These are phyloP conservation scores for Speoplatyrhinus poulsoni DNA, from an alignment of 2,113 vertebrate species.

Conservation along the genomic window DNA sequence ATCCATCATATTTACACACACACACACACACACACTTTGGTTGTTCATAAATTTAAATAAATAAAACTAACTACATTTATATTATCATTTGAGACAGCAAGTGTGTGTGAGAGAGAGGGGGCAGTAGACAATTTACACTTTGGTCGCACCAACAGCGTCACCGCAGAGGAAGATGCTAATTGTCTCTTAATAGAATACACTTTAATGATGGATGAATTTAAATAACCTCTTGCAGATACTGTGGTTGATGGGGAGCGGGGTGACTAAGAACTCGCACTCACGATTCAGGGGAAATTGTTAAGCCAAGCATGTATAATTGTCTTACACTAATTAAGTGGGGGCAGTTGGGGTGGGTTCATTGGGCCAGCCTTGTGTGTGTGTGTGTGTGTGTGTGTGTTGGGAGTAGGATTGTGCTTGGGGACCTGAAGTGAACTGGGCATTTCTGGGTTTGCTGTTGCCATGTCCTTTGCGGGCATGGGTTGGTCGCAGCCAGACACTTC, in stretches of 20 bases:
- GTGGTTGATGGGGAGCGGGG: slow-evolving; percentile 34
- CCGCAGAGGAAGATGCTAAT: too few species aligned
- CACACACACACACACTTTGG: slow-evolving; percentile 17
- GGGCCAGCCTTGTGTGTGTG: slow-evolving; percentile 47
- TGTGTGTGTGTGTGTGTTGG: not conserved
- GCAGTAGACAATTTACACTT: not conserved
- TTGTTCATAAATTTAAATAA: too few species aligned
- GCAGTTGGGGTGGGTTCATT: slow-evolving; percentile 25
- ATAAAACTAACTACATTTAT: too few species aligned
- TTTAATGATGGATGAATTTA: slow-evolving; percentile 58
- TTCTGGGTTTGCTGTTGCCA: slow-evolving; percentile 52
- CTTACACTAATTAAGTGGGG: slow-evolving; percentile 77
- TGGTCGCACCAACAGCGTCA: not conserved
- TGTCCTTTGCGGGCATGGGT: slow-evolving; percentile 42
- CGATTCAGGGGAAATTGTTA: slow-evolving; percentile 77
- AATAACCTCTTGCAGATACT: slow-evolving; percentile 49
- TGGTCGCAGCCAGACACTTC: slow-evolving; percentile 48
- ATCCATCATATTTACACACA: slow-evolving; percentile 30
- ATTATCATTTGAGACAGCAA: too few species aligned
- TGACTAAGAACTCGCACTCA: slow-evolving; percentile 63
- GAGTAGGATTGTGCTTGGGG: slow-evolving; percentile 29
- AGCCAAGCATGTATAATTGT: slow-evolving; percentile 83
- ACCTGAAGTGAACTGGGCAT: slow-evolving; percentile 34
- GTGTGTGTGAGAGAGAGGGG: too few species aligned
- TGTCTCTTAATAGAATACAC: not conserved